These are phyloP conservation scores for Barnardius zonarius DNA, from an alignment of 2,113 vertebrate species.

Conservation along the genomic window DNA sequence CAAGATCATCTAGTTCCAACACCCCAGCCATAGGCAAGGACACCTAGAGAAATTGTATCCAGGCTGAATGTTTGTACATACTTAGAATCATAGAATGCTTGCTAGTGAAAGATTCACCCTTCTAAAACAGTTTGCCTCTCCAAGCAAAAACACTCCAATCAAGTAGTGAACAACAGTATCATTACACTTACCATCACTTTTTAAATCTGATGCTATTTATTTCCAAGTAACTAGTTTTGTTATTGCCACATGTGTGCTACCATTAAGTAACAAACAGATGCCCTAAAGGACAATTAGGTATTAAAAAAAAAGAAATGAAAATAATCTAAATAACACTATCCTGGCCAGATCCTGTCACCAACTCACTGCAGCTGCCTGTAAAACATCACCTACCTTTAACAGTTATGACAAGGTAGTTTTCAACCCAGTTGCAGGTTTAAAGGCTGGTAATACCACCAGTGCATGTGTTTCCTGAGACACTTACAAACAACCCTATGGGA, in stretches of 20 bases:
- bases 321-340: background rate
- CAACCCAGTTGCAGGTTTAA: background rate
- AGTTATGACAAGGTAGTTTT: background rate
- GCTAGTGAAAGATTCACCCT: background rate
- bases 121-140: background rate
- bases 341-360: background rate
- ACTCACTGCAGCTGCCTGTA: background rate
- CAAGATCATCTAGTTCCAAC: no score
- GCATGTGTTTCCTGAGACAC: background rate
- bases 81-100: background rate
- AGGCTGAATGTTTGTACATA: no score
- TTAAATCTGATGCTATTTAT: background rate
- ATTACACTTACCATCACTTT: accelerated
- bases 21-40: no score
- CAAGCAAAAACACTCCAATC: background rate
- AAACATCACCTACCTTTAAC: background rate
- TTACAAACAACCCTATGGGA: background rate
- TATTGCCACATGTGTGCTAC: background rate
- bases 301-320: background rate
- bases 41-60: no score
- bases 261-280: background rate
- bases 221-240: background rate
- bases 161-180: background rate
- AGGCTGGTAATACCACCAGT: accelerated
- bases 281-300: background rate